phyloP scores from a whole-genome alignment of 1,140 invertebrate species.

The Drosophila orosa region DNA sequence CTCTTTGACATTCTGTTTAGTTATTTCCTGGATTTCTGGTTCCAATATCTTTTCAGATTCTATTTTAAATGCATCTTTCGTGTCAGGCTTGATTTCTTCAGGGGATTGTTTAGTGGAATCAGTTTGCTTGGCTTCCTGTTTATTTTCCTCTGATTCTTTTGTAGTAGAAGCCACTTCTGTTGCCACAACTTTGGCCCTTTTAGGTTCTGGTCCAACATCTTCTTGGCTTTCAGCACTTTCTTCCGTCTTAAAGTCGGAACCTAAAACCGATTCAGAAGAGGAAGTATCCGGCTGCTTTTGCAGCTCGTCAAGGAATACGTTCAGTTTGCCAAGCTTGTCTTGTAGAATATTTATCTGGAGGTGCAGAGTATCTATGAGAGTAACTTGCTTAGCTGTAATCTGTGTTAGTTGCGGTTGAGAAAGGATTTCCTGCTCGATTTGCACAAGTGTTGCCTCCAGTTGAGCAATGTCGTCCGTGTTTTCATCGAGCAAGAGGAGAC shows the following conservation, averaged over 20 bases:
- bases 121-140: not conserved
- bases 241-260: slow-evolving; percentile 11
- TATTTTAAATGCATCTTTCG: not conserved
- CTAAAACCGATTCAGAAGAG: slow-evolving; percentile 31
- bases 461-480: slow-evolving; percentile 57
- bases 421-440: slow-evolving; percentile 70
- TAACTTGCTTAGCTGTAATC: slow-evolving; percentile 51
- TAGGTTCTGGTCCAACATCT: slow-evolving; percentile 22
- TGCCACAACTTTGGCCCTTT: slow-evolving; percentile 41
- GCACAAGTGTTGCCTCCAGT: slow-evolving; percentile 56
- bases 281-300: slow-evolving; percentile 19
- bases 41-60: not conserved
- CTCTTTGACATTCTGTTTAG: not conserved
- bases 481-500: slow-evolving; percentile 52
- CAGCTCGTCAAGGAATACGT: slow-evolving; percentile 11
- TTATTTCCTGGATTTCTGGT: not conserved
- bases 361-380: slow-evolving; percentile 59
- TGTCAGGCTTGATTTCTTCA: not conserved
- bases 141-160: slow-evolving; percentile 4
- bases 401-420: slow-evolving; percentile 51
- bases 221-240: slow-evolving; percentile 20
- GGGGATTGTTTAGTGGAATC: not conserved
- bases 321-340: slow-evolving; percentile 48
- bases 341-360: slow-evolving; percentile 55
- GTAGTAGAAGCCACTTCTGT: not conserved